Conservation (phyloP, 2,888 invertebrate genomes). For the Xylota sylvarum region DNA sequence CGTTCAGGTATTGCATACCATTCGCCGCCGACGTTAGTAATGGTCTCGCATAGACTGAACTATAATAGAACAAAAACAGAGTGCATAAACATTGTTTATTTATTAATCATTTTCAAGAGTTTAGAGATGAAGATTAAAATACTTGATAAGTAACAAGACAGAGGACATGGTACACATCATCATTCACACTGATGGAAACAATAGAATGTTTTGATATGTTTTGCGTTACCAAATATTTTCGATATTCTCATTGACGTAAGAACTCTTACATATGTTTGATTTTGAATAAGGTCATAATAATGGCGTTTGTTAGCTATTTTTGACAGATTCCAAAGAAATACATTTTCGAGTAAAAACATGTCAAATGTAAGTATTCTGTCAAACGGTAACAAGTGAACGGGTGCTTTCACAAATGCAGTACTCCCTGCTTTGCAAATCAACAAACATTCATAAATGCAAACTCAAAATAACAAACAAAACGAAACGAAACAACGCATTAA, state of each 20-base stretch:
- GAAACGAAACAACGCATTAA: too few relatives aligned
- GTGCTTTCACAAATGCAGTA: too few relatives aligned
- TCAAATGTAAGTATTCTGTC: too few relatives aligned
- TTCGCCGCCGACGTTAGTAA: constrained; percentile 82
- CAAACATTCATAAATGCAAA: too few relatives aligned
- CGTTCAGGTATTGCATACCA: constrained; percentile 82
- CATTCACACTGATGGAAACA: not conserved
- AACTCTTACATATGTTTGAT: too few relatives aligned
- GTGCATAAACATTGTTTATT: constrained; percentile 35
- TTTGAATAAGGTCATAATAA: too few relatives aligned
- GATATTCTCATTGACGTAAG: constrained; percentile 15
- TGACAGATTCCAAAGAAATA: too few relatives aligned
- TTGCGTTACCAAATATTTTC: not conserved
- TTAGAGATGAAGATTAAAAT: constrained; percentile 48
- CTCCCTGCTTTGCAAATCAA: too few relatives aligned
- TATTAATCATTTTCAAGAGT: constrained; percentile 41
- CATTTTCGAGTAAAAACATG: too few relatives aligned
- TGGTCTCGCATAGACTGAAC: constrained; percentile 83
- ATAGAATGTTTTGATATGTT: not conserved
- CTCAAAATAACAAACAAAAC: too few relatives aligned
- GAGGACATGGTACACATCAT: constrained; percentile 14
- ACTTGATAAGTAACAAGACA: constrained; percentile 27
- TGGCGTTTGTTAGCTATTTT: too few relatives aligned
- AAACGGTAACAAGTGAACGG: too few relatives aligned
- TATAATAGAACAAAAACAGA: constrained; percentile 77